These are phyloP conservation scores for Tangara arthus DNA, from an alignment of 2,797 vertebrate species.

Conservation along the genomic window DNA sequence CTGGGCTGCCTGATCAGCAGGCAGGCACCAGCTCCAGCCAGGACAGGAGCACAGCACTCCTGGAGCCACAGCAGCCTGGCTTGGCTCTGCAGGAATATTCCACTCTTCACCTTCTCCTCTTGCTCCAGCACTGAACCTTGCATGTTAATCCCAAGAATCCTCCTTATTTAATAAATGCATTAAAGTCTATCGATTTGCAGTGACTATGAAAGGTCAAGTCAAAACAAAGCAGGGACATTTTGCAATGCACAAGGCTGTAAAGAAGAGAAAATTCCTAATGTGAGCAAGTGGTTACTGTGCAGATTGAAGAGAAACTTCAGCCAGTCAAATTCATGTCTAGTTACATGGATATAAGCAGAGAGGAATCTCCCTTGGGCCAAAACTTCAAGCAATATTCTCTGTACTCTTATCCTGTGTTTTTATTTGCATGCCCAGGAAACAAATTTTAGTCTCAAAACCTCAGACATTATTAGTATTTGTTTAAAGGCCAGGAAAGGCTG, in stretches of 20 bases:
- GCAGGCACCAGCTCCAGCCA: background rate
- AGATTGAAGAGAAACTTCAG: background rate
- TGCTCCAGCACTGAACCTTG: background rate
- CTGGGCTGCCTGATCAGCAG: background rate
- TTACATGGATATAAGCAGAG: background rate
- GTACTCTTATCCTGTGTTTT: background rate
- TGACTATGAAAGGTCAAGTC: constrained; percentile 42
- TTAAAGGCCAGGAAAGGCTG: background rate
- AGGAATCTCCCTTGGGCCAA: background rate
- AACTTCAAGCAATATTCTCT: background rate
- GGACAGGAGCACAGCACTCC: background rate
- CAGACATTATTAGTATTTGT: background rate
- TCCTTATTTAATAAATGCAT: constrained; percentile 61
- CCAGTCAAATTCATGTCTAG: background rate
- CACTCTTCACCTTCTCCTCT: background rate
- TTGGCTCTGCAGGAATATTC: background rate
- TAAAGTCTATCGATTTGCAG: constrained; percentile 52
- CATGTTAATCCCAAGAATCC: constrained; percentile 18
- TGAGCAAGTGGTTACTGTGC: background rate
- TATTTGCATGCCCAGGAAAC: background rate
- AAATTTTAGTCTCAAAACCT: background rate
- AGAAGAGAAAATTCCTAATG: background rate
- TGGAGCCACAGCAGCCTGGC: background rate
- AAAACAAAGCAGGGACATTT: constrained; percentile 33
- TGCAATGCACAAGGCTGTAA: background rate